These are phyloP conservation scores for Macropodus opercularis DNA, from an alignment of 2,797 vertebrate genomes.

Conservation along the genomic window DNA sequence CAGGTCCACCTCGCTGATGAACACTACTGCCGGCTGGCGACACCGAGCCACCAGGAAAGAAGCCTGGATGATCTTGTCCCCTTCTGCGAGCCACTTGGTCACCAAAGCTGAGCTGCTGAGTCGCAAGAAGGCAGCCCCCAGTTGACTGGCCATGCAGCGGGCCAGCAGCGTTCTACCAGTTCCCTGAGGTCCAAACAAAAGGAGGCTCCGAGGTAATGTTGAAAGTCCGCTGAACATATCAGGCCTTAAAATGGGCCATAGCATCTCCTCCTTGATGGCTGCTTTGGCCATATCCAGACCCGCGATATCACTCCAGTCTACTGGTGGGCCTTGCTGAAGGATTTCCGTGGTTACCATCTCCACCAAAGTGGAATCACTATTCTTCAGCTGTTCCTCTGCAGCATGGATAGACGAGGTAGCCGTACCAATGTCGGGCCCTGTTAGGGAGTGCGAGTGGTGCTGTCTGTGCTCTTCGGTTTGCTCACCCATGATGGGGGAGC, in stretches of 20 bases:
- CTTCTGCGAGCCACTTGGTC: constrained; percentile 95
- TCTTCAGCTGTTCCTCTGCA: constrained; percentile 97
- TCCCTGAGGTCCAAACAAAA: constrained; percentile 98
- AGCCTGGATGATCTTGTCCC: constrained; percentile 96
- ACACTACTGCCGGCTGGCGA: constrained; percentile 96
- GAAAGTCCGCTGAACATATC: constrained; percentile 95
- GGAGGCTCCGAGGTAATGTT: constrained; percentile 95
- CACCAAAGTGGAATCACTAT: constrained; percentile 93
- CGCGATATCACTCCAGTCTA: constrained; percentile 99
- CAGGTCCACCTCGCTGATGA: constrained; percentile 96
- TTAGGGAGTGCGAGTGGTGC: constrained; percentile 89
- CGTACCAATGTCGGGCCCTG: constrained; percentile 89
- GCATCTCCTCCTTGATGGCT: constrained; percentile 96
- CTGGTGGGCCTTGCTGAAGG: constrained; percentile 92
- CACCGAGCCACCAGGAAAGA: constrained; percentile 96
- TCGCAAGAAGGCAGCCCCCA: constrained; percentile 94
- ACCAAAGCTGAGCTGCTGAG: constrained; percentile 92
- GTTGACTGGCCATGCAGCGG: constrained; percentile 95
- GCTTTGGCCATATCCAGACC: constrained; percentile 97
- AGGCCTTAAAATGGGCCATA: constrained; percentile 98
- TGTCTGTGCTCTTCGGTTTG: constrained; percentile 92
- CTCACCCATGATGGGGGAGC: constrained; percentile 90
- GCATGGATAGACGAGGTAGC: constrained; percentile 94
- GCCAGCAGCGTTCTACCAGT: constrained; percentile 96
- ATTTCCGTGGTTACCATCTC: constrained; percentile 97